These are phyloP conservation scores for Otocyon megalotis DNA, from an alignment of 2,113 vertebrate species.

Conservation along the genomic window DNA sequence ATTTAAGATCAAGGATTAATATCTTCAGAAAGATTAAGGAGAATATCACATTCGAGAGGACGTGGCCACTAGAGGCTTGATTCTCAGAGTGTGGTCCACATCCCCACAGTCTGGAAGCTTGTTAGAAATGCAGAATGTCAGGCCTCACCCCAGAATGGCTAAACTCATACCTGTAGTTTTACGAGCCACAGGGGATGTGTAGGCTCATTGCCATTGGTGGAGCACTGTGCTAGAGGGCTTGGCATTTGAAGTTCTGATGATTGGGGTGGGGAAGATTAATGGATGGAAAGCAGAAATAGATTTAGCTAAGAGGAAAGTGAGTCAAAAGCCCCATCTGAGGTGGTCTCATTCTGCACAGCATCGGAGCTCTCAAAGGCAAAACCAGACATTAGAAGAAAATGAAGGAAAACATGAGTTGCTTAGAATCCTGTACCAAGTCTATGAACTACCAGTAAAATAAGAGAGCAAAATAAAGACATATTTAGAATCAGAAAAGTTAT, in stretches of 20 bases:
- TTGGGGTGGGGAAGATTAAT: neutral
- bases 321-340: neutral
- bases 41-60: neutral
- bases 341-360: neutral
- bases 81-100: neutral
- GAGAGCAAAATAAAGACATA: neutral
- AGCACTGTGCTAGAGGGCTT: neutral
- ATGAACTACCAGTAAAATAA: neutral
- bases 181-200: neutral
- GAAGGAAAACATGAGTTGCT: neutral
- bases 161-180: neutral
- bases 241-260: neutral
- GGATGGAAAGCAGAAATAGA: neutral
- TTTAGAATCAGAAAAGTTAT: neutral
- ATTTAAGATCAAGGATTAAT: neutral
- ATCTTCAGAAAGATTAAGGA: neutral
- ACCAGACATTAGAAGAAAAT: neutral
- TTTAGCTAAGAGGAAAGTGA: neutral
- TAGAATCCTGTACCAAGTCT: neutral
- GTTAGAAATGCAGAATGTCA: neutral
- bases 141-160: neutral
- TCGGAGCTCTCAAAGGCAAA: neutral
- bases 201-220: neutral
- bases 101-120: neutral
- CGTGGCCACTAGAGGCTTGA: neutral